phyloP scores from a whole-genome alignment of 2,888 invertebrate genomes.

The Tribolium freemani region DNA sequence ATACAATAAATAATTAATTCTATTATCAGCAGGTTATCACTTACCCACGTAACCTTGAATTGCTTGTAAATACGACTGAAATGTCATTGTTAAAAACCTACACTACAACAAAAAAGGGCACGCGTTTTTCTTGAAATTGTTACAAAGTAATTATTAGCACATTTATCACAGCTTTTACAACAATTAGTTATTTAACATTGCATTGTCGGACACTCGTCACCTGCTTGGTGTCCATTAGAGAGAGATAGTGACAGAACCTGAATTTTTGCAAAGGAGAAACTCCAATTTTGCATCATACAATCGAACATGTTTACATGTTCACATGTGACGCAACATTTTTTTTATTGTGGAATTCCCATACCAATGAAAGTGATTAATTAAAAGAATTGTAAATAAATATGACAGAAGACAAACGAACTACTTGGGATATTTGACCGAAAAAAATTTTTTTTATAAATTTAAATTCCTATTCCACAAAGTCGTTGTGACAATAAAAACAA shows the following conservation, averaged over 20 bases:
- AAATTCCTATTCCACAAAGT: no score
- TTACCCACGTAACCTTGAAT: constrained; percentile 26
- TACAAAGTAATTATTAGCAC: not conserved
- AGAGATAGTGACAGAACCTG: constrained; percentile 9
- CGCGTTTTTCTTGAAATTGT: not conserved
- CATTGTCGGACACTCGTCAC: not conserved
- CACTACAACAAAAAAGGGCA: not conserved
- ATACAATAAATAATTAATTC: not conserved
- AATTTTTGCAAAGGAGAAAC: not conserved
- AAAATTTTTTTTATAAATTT: no score
- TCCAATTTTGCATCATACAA: not conserved
- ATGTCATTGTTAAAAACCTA: constrained; percentile 16
- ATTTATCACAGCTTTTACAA: constrained; percentile 8
- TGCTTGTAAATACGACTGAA: constrained; percentile 17
- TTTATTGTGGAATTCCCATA: not conserved
- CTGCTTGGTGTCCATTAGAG: constrained; percentile 7
- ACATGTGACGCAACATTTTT: not conserved
- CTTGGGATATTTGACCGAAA: not conserved
- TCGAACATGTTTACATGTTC: not conserved
- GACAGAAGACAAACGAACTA: not conserved
- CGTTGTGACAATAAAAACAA: no score
- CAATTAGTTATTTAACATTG: not conserved
- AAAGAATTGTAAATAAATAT: not conserved
- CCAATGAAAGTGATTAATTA: not conserved
- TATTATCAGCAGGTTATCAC: not conserved